phyloP scores from a whole-genome alignment of 2,113 vertebrate species.

The Chitala chitala region DNA sequence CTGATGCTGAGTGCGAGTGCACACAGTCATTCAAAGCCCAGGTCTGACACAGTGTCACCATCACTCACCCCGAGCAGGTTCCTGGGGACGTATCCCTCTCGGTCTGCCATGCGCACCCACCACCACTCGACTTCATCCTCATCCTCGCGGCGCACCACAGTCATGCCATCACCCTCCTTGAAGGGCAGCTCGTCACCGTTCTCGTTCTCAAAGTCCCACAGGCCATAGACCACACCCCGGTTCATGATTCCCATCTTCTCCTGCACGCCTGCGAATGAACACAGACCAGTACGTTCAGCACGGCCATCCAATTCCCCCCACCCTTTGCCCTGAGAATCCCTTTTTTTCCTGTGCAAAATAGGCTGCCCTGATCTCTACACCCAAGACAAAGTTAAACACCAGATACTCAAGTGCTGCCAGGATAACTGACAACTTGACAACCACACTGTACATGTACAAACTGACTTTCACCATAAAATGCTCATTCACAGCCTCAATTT shows the following conservation, averaged over 20 bases:
- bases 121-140: slow-evolving; percentile 92
- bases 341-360: neutral
- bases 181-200: slow-evolving; percentile 77
- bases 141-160: slow-evolving; percentile 78
- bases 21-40: too few species aligned
- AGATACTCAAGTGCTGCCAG: neutral
- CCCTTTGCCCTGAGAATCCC: neutral
- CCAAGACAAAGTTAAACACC: too few species aligned
- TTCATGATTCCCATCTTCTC: slow-evolving; percentile 99
- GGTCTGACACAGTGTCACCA: neutral
- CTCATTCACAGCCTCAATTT: neutral
- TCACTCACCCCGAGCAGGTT: slow-evolving; percentile 89
- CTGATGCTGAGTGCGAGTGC: too few species aligned
- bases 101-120: slow-evolving; percentile 82
- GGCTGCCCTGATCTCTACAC: neutral
- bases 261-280: slow-evolving; percentile 75
- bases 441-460: neutral
- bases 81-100: slow-evolving; percentile 84
- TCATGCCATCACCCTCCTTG: slow-evolving; percentile 91
- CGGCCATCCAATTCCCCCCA: neutral
- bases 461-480: neutral
- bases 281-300: neutral
- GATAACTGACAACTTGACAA: neutral
- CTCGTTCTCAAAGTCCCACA: slow-evolving; percentile 84
- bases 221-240: slow-evolving; percentile 84